Evolutionary conservation across 2,888 invertebrate genomes (phyloP), one percentile per base, ranked within the genome.

Genomic region (Tenthredo livida): DNA sequence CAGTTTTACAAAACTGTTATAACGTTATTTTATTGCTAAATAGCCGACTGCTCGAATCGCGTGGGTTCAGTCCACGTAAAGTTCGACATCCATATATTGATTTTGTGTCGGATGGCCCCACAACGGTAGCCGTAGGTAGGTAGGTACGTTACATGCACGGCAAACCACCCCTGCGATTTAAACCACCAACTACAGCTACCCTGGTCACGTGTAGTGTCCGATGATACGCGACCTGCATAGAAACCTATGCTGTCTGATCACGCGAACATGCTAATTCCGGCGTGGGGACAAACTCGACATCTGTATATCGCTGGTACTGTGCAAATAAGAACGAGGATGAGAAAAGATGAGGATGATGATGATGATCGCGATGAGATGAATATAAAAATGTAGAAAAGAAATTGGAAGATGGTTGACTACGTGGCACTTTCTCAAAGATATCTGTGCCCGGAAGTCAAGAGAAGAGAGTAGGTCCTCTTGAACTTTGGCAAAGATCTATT

Each of bases 141-240:
- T 17, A 54, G 21, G 40, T 58, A 50, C 72, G 40, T 33, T 61
- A 61, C 61, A 58, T 40, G 58, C 58, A 40, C 33, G 61, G 54
- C 37, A 21, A 6, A 40, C 61, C 47, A 43, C 85, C 65, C 84
- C 72, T 33, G 58, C 43, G 77, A 86, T 89, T 88, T 87, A 87
- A 89, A 88, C 87, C 88, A 86, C 87, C 88, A 84, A 61, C 80
- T 80, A 77, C 87, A 88, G 88, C 89, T 90, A 92, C 90, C 90
- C 91, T 88, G 90, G 92, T 92, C 93, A 92, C 93, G 93, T 92
- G 92, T 92, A 90, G 89, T 91, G 92, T 91, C 91, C 92, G 89
- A 88, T 88, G 90, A 89, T 89, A 92, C 92, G 91, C 90, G 91
- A 89, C 88, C 88, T 88, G 92, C 91, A 92, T 93, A 92, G 90